Conservation (phyloP, 2,113 vertebrate species). For the Elanoides forficatus region DNA sequence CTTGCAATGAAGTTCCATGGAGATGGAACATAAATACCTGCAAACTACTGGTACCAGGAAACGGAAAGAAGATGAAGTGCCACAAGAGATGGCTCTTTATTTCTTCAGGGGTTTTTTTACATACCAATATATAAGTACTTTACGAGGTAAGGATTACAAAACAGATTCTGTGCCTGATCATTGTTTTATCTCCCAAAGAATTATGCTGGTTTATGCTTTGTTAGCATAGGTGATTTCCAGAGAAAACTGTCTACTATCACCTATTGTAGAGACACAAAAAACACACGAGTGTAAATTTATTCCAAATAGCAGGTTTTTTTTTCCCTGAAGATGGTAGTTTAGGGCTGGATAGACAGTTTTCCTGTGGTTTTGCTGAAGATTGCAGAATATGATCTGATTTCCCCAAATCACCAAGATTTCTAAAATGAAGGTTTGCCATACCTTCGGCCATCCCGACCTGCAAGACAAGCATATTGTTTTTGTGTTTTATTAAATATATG, state of each 20-base stretch:
- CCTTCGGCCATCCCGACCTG: not conserved
- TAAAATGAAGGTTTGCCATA: not conserved
- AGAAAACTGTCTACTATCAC: not conserved
- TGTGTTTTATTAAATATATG: not conserved
- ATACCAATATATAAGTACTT: not conserved
- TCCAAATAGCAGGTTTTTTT: not conserved
- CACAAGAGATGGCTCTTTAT: not conserved
- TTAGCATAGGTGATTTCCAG: not conserved
- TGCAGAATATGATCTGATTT: not conserved
- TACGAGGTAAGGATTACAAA: not conserved
- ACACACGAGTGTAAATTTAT: not conserved
- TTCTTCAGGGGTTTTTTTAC: not conserved
- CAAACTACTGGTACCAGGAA: not conserved
- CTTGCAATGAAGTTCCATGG: not conserved
- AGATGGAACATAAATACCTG: not conserved
- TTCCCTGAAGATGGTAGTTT: not conserved
- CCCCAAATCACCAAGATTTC: not conserved
- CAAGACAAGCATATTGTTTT: not conserved
- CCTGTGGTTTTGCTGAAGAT: not conserved
- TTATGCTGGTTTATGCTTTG: not conserved
- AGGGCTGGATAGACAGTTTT: not conserved
- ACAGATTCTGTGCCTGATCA: not conserved
- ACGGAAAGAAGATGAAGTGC: constrained; percentile 17
- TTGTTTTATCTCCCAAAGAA: not conserved
- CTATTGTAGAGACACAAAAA: not conserved